A percentile compares a stretch with the other conserved stretches of the same genome.
These are phyloP conservation scores for Lophura nycthemera DNA, from an alignment of 2,113 vertebrate species.

Conservation along the genomic window DNA sequence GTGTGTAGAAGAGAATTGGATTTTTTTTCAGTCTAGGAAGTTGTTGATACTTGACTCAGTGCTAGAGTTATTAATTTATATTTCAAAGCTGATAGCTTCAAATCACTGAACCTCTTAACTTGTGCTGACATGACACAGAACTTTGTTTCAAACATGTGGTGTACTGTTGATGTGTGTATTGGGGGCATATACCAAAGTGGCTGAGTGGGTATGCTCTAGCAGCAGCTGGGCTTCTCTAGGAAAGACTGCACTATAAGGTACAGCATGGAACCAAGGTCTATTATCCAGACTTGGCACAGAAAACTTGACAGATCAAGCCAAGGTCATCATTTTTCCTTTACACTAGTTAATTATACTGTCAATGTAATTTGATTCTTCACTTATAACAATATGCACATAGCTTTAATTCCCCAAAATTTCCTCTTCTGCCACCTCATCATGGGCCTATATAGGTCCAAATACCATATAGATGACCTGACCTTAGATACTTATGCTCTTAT, in stretches of 20 bases:
- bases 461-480: not conserved
- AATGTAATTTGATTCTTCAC: not conserved
- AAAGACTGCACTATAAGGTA: not conserved
- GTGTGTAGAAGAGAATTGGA: not conserved
- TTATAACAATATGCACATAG: not conserved
- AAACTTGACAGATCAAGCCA: not conserved
- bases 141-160: not conserved
- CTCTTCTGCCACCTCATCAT: not conserved
- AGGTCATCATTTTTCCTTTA: not conserved
- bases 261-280: not conserved
- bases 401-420: not conserved
- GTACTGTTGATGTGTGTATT: not conserved
- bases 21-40: not conserved
- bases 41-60: not conserved
- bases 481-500: not conserved
- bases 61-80: not conserved
- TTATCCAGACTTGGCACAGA: not conserved
- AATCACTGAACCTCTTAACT: not conserved
- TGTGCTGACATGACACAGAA: not conserved
- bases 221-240: not conserved
- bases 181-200: not conserved
- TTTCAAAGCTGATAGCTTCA: not conserved
- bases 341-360: not conserved
- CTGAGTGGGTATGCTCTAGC: not conserved
- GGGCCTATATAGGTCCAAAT: not conserved